phyloP scores from a whole-genome alignment of 2,888 invertebrate genomes.

The Cephus rjabovi region DNA sequence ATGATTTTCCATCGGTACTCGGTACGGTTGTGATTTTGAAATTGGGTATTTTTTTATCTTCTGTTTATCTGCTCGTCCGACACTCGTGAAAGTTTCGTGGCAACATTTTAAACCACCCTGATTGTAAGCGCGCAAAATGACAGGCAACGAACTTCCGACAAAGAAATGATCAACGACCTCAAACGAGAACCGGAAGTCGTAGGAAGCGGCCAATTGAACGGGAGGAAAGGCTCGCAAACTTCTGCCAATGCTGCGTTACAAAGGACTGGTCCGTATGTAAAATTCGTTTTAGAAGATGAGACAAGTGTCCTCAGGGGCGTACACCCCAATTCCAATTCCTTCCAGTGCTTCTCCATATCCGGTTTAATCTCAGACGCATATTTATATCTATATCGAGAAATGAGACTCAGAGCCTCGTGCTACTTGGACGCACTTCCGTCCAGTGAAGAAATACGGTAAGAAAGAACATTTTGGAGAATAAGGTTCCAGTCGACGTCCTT shows the following conservation, averaged over 20 bases:
- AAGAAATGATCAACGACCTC: constrained; percentile 51
- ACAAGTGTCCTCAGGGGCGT: not conserved
- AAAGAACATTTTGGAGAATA: not conserved
- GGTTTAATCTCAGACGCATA: not conserved
- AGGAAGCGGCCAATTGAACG: constrained; percentile 55
- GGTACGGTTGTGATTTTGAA: not conserved
- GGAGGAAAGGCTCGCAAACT: constrained; percentile 3
- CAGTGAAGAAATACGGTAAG: not conserved
- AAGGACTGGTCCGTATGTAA: not conserved
- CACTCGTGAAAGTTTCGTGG: not conserved
- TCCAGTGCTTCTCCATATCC: not conserved
- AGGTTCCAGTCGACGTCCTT: constrained; percentile 8
- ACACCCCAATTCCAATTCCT: not conserved
- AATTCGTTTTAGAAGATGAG: not conserved
- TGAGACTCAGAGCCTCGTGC: not conserved
- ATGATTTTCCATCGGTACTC: not conserved
- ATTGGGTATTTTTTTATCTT: not conserved
- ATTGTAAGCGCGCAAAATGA: not conserved
- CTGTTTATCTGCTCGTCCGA: not conserved
- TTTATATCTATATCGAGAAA: not conserved
- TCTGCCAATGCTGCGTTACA: not conserved
- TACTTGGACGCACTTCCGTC: not conserved
- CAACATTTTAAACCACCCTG: not conserved
- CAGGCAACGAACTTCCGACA: constrained; percentile 52
- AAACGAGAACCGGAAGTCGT: constrained; percentile 55